Percentiles rank a stretch among this genome's conserved stretches.
phyloP scores from a whole-genome alignment of 2,888 invertebrate species.

The Aleiodes testaceus region DNA sequence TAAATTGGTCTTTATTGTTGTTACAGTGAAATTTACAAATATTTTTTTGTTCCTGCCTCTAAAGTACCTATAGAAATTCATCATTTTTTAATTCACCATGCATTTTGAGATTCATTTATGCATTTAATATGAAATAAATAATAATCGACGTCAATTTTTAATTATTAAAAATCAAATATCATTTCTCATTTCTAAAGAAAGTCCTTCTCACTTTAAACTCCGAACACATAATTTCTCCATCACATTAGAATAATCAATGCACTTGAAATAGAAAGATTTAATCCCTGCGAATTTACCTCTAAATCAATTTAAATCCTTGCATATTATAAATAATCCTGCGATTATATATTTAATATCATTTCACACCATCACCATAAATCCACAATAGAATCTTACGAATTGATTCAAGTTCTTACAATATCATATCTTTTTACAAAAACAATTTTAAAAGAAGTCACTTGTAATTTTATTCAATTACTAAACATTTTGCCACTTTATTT shows the following conservation, averaged over 20 bases:
- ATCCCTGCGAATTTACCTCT: no score
- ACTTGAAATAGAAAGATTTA: not conserved
- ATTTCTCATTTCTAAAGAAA: constrained; percentile 24
- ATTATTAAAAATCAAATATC: not conserved
- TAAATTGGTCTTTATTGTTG: constrained; percentile 63
- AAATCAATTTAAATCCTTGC: no score
- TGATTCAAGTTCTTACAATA: no score
- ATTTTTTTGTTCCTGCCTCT: constrained; percentile 46
- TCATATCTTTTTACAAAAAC: no score
- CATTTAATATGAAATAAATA: not conserved
- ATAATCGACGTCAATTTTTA: not conserved
- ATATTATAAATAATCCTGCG: no score
- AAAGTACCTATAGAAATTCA: not conserved
- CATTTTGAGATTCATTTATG: not conserved
- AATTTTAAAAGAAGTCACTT: not conserved
- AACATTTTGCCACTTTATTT: no score
- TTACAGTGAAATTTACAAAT: constrained; percentile 69
- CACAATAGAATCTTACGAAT: no score
- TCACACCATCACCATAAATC: no score
- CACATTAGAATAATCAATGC: not conserved
- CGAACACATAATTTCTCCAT: not conserved
- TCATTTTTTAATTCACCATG: not conserved
- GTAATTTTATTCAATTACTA: not conserved
- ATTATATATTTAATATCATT: no score
- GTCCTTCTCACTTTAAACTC: not conserved